phyloP scores from a whole-genome alignment of 2,797 vertebrate species.

The Liasis olivaceus region DNA sequence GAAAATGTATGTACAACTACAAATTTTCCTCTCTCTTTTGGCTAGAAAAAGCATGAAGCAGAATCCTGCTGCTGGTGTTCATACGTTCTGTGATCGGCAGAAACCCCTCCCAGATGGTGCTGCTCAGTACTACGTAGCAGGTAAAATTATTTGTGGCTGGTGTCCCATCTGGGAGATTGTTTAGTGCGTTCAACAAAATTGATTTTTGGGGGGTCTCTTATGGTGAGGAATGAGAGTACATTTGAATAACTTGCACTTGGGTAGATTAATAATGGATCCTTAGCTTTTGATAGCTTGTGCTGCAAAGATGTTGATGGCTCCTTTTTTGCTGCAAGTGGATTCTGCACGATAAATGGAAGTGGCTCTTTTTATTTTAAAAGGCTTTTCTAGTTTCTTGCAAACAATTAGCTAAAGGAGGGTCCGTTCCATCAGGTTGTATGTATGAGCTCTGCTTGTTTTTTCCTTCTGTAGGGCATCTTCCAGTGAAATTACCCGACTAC shows the following conservation, averaged over 20 bases:
- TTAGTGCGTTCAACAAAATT: background rate
- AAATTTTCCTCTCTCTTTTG: slow-evolving; percentile 28
- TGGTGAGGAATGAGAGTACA: background rate
- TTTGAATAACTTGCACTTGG: background rate
- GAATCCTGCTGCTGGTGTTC: slow-evolving; percentile 87
- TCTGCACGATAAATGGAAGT: background rate
- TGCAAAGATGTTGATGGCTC: background rate
- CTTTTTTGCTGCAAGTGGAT: background rate
- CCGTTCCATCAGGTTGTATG: background rate
- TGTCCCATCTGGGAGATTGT: background rate
- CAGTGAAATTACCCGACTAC: slow-evolving; percentile 94
- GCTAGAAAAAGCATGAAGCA: slow-evolving; percentile 89
- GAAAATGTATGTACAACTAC: background rate
- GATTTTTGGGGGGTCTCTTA: background rate
- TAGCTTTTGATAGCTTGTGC: background rate
- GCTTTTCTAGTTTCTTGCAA: background rate
- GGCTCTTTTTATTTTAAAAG: background rate
- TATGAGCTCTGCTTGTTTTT: background rate
- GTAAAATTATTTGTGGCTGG: slow-evolving; percentile 65
- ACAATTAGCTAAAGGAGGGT: background rate
- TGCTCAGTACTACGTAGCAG: slow-evolving; percentile 97
- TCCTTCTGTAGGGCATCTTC: slow-evolving; percentile 85
- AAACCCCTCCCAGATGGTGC: slow-evolving; percentile 95
- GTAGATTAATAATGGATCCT: background rate
- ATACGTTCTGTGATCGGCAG: slow-evolving; percentile 92